These are phyloP conservation scores for Polypterus bichir DNA, from an alignment of 2,113 vertebrate genomes.

Conservation along the genomic window DNA sequence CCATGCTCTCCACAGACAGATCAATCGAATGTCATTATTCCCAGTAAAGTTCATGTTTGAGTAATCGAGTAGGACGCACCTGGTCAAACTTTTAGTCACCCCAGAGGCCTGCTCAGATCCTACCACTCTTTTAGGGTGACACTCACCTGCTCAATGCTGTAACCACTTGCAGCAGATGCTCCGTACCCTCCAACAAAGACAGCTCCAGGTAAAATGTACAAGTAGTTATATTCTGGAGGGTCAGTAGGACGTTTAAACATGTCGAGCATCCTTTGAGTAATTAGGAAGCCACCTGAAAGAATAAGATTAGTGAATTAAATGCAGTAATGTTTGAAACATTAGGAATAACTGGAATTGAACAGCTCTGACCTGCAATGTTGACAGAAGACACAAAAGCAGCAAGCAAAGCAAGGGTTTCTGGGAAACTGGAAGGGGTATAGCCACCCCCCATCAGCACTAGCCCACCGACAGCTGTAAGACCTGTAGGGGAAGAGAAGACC, in stretches of 20 bases:
- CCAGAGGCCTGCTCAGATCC: too few relatives aligned
- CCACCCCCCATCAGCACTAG: constrained; percentile 62
- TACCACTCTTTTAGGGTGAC: too few relatives aligned
- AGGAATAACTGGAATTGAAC: constrained; percentile 5
- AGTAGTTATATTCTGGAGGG: constrained; percentile 49
- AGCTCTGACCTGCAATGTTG: constrained; percentile 52
- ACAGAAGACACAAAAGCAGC: constrained; percentile 65
- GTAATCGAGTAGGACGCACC: too few relatives aligned
- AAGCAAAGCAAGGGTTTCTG: constrained; percentile 51
- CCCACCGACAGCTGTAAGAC: constrained; percentile 61
- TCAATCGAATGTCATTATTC: too few relatives aligned
- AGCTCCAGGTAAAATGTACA: constrained; percentile 43
- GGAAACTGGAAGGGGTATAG: constrained; percentile 44
- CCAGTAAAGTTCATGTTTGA: too few relatives aligned
- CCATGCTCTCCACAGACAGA: too few relatives aligned
- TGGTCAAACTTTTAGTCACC: too few relatives aligned
- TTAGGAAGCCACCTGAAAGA: constrained; percentile 46
- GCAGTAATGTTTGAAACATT: constrained; percentile 17
- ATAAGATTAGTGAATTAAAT: background rate
- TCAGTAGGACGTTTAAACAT: constrained; percentile 58
- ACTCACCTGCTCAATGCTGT: constrained; percentile 43
- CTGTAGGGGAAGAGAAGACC: constrained; percentile 14
- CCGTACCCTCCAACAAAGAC: constrained; percentile 47
- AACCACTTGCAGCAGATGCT: constrained; percentile 32
- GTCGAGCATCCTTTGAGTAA: constrained; percentile 53